These are phyloP conservation scores for Eucidaris tribuloides DNA, from an alignment of 35 echinoderm and acorn worm species.

Conservation along the genomic window DNA sequence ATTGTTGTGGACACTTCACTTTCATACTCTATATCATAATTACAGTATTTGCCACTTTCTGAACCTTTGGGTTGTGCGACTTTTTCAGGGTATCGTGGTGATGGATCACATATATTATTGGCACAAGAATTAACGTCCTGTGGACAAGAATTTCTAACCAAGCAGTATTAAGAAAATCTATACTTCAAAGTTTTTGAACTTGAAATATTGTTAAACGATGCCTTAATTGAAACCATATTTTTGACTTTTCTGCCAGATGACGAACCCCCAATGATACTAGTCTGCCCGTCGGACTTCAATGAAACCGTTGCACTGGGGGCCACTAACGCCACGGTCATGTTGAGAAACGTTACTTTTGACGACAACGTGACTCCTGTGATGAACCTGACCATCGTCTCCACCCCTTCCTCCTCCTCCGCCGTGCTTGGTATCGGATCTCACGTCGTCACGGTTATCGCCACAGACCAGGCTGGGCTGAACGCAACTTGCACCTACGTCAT, in stretches of 20 bases:
- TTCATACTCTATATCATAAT: no score
- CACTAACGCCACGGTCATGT: not conserved
- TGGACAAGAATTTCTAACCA: no score
- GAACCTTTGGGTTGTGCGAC: no score
- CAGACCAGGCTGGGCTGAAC: not conserved
- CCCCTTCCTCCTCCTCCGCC: not conserved
- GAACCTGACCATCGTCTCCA: not conserved
- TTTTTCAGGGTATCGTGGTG: no score
- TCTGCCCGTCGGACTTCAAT: conserved; percentile 19
- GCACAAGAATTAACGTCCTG: no score
- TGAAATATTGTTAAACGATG: no score
- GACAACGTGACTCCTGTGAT: not conserved
- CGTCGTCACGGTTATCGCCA: not conserved
- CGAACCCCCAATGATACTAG: not conserved
- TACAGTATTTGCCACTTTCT: no score
- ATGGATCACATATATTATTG: no score
- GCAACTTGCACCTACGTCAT: not conserved
- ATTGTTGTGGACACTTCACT: no score
- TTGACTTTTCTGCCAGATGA: conserved; percentile 11
- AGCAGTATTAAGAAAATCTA: no score
- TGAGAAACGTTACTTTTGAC: not conserved
- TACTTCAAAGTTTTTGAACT: no score
- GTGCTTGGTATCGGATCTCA: not conserved
- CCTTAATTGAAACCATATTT: no score
- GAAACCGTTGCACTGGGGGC: not conserved